These are phyloP conservation scores for Cirrhinus mrigala DNA, from an alignment of 2,797 vertebrate genomes.

Conservation along the genomic window DNA sequence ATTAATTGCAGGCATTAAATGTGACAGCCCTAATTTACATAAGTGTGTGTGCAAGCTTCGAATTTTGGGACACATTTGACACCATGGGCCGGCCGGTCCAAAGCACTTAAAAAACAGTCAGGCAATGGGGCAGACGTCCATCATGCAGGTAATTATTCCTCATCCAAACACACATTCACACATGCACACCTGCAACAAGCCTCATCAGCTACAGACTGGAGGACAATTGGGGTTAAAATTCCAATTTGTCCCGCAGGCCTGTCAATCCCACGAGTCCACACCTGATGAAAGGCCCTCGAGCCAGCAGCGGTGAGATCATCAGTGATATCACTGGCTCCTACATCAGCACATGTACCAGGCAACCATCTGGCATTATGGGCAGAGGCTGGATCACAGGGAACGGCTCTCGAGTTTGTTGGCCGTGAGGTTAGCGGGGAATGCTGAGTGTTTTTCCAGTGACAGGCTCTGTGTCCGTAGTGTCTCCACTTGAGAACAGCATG, in stretches of 20 bases:
- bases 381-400: constrained; percentile 4
- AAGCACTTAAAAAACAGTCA: constrained; percentile 31
- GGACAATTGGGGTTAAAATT: constrained; percentile 31
- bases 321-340: constrained; percentile 14
- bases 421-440: background rate
- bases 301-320: constrained; percentile 35
- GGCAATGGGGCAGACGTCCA: constrained; percentile 38
- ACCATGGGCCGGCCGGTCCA: constrained; percentile 10
- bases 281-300: background rate
- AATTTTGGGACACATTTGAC: constrained; percentile 21
- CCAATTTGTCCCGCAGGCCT: background rate
- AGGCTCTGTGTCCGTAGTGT: constrained; percentile 10
- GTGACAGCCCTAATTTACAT: constrained; percentile 6
- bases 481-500: constrained; percentile 41
- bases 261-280: constrained; percentile 36
- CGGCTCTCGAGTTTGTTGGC: constrained; percentile 21
- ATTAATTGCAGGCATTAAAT: constrained; percentile 6
- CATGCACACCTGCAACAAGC: constrained; percentile 8
- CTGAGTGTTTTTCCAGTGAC: constrained; percentile 34
- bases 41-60: background rate
- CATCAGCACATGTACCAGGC: constrained; percentile 23
- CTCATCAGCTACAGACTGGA: constrained; percentile 7
- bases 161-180: constrained; percentile 22
- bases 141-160: constrained; percentile 44
- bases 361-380: constrained; percentile 34